These are phyloP conservation scores for Automeris io DNA, from an alignment of 2,888 invertebrate species.

Conservation along the genomic window DNA sequence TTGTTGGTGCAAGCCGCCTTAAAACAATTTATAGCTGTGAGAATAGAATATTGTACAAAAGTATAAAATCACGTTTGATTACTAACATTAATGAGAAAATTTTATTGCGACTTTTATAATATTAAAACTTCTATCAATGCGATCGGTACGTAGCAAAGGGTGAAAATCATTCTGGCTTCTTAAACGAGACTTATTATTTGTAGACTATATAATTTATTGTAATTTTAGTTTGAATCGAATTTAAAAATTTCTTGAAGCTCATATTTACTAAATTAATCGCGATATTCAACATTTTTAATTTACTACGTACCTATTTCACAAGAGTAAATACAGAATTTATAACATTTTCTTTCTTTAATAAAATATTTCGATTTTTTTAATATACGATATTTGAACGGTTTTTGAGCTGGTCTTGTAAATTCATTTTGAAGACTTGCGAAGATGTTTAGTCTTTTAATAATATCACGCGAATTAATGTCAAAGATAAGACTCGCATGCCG, in stretches of 20 bases:
- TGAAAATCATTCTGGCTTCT: constrained; percentile 46
- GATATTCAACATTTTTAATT: too few species aligned
- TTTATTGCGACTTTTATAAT: constrained; percentile 71
- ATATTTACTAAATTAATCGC: constrained; percentile 38
- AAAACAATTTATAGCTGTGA: too few species aligned
- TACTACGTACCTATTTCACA: too few species aligned
- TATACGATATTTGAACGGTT: too few species aligned
- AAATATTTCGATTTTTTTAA: too few species aligned
- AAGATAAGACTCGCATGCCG: constrained; percentile 14
- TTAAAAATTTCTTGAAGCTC: constrained; percentile 61
- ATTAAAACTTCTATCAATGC: constrained; percentile 70
- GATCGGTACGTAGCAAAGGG: constrained; percentile 40
- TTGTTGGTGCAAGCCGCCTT: too few species aligned
- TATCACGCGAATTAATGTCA: constrained; percentile 10
- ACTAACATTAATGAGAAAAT: constrained; percentile 74
- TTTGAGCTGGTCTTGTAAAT: too few species aligned
- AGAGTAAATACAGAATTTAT: too few species aligned
- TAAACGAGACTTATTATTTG: constrained; percentile 48
- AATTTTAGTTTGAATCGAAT: constrained; percentile 53
- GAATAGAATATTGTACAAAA: too few species aligned
- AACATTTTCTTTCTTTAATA: too few species aligned
- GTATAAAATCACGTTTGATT: constrained; percentile 73
- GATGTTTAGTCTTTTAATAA: background rate
- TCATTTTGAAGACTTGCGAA: background rate
- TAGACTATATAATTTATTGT: too few species aligned